Base-by-base conservation (phyloP, 2,113 vertebrate species). In the Suricata suricatta region DNA sequence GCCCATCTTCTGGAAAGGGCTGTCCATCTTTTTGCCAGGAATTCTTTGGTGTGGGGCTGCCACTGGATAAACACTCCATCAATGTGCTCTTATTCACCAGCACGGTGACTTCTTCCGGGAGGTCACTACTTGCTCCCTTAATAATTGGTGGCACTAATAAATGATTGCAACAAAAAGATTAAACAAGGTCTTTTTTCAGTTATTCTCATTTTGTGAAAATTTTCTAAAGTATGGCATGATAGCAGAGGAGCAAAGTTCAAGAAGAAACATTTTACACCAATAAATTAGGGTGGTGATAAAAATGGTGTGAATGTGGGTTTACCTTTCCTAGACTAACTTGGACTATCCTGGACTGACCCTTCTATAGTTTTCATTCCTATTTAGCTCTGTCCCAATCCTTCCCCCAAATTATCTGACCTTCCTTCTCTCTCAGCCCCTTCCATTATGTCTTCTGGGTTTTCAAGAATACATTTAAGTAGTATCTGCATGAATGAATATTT, bases 21-120 rank as follows among this genome's bases (percentile, higher is more conserved):
- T 98, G 98, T 47, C 99, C 99, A 86, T 99, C 99, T 93, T 99
- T 99, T 2, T 99, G 99, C 99, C 99, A 99, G 96, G 98, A 98
- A 90, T 99, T 98, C 74, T 98, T 99, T 2, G 99, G 99, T 7
- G 98, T 54, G 5, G 99, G 99, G 96, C 93, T 99, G 96, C 99
- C 99, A 1, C 98, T 98, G 83, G 99, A 98, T 0, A 98, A 88
- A 85, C 99, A 99, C 86, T 99, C 99, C 98, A 99, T 82, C 63
- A 98, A 87, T 0, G 98, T 96, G 2, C 98, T 99, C 97, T 99
- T 98, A 97, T 98, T 99, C 72, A 99, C 98, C 69, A 99, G 98
- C 77, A 99, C 99, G 0, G 98, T 99, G 83, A 99, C 98, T 85
- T 99, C 99, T 96, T 99, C 99, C 3, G 99, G 99, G 50, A 99